Base-by-base conservation (phyloP, 2,797 vertebrate species). In the Graptemys geographica region DNA sequence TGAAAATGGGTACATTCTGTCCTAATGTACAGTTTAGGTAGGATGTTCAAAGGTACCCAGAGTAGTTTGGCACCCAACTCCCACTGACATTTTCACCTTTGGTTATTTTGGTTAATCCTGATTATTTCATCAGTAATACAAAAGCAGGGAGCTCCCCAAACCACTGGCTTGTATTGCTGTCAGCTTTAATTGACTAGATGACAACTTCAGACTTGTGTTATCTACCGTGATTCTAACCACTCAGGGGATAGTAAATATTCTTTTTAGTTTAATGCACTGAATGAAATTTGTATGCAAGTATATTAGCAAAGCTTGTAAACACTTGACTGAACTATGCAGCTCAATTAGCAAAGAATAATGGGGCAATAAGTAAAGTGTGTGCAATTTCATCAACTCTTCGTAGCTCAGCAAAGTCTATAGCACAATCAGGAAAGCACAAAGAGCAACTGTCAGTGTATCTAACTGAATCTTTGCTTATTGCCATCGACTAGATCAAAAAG, bases 271-370 rank as follows among this genome's bases (percentile, higher is more conserved):
- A 95, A 91, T 85, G 65, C 88, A 94, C 86, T 95, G 82, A 95
- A 81, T 69, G 80, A 74, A 90, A 95, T 96, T 94, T 94, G 93
- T 92, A 94, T 96, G 86, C 86, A 90, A 90, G 84, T 83, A 90
- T 97, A 51, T 96, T 96, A 96, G 83, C 89, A 96, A 97, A 96
- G 86, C 84, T 92, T 96, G 90, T 95, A 97, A 97, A 97, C 95
- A 90, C 93, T 97, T 96, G 89, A 91, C 85, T 96, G 94, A 98
- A 97, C 95, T 95, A 62, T 65, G 92, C 80, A 84, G 86, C 89
- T 95, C 92, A 96, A 93, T 97, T 97, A 97, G 95, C 92, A 97
- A 96, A 96, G 96, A 97, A 97, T 97, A 96, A 97, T 97, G 87
- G 85, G 92, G 79, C 96, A 94, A 90, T 97, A 95, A 97, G 93